Evolutionary conservation across 2,888 invertebrate species (phyloP).

Genomic region (Ditylenchus weischeri): DNA sequence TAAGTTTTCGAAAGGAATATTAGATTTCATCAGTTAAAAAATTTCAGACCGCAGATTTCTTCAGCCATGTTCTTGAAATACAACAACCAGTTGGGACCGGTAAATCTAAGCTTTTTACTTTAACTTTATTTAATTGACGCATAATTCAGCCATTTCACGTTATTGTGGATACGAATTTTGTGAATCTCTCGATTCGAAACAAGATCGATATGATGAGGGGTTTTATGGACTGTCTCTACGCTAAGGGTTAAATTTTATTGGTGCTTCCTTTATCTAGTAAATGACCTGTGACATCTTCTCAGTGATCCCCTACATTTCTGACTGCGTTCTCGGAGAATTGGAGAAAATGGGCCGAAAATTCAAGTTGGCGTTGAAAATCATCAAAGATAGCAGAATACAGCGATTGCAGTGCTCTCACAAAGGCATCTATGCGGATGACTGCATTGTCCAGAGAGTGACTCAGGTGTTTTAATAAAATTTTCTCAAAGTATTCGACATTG

Average conservation of each 20-base stretch:
- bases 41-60: slow-evolving; percentile 53
- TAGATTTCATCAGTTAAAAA: neutral
- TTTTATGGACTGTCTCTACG: slow-evolving; percentile 98
- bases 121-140: too few species aligned
- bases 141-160: slow-evolving; percentile 77
- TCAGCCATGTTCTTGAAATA: slow-evolving; percentile 95
- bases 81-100: slow-evolving; percentile 91
- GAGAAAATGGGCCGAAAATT: slow-evolving; percentile 94
- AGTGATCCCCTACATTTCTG: slow-evolving; percentile 94
- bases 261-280: neutral
- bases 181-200: slow-evolving; percentile 95
- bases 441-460: slow-evolving; percentile 87
- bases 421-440: slow-evolving; percentile 98
- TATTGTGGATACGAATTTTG: slow-evolving; percentile 92
- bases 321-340: slow-evolving; percentile 93
- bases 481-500: neutral
- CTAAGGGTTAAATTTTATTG: slow-evolving; percentile 70
- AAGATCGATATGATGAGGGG: slow-evolving; percentile 91
- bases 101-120: too few species aligned
- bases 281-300: slow-evolving; percentile 23
- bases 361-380: slow-evolving; percentile 79
- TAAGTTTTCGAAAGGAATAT: slow-evolving; percentile 34
- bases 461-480: slow-evolving; percentile 64
- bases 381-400: slow-evolving; percentile 89
- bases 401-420: slow-evolving; percentile 88